Percentiles rank a stretch among this genome's conserved stretches.
phyloP scores from a whole-genome alignment of 1,140 invertebrate species.

The Calosoma granatense region DNA sequence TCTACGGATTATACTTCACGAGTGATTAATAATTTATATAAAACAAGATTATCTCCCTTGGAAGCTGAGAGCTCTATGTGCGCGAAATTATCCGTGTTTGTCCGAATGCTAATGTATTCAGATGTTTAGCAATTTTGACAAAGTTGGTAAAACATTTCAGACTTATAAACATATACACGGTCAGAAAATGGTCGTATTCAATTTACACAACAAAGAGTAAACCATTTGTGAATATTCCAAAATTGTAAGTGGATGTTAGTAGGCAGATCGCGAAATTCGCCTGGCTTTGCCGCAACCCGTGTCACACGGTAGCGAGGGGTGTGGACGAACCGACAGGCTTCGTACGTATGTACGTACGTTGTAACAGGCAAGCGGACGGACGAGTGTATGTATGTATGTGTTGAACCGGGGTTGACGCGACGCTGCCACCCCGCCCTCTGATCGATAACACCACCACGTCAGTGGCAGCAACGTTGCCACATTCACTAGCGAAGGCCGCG shows the following conservation, averaged over 20 bases:
- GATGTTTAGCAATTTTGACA: too few relatives aligned
- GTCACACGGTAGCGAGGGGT: background rate
- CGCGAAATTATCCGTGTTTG: too few relatives aligned
- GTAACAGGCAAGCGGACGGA: background rate
- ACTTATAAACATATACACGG: too few relatives aligned
- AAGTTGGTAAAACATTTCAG: too few relatives aligned
- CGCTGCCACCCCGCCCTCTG: background rate
- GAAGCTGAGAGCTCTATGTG: too few relatives aligned
- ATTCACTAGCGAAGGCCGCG: background rate
- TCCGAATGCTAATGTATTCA: background rate
- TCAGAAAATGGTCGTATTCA: background rate
- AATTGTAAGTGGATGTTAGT: background rate
- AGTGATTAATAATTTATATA: too few relatives aligned
- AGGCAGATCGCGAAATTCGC: background rate
- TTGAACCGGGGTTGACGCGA: background rate
- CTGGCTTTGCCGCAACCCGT: background rate
- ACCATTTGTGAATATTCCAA: slow-evolving; percentile 3
- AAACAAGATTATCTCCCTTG: too few relatives aligned
- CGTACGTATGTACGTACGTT: background rate
- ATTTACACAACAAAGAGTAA: slow-evolving; percentile 3
- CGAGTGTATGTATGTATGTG: background rate
- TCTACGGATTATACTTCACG: too few relatives aligned
- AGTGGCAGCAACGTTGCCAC: background rate
- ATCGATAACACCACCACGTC: background rate
- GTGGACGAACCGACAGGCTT: background rate